Base-by-base conservation (phyloP, 2,113 vertebrate species). In the Chaetops frenatus region DNA sequence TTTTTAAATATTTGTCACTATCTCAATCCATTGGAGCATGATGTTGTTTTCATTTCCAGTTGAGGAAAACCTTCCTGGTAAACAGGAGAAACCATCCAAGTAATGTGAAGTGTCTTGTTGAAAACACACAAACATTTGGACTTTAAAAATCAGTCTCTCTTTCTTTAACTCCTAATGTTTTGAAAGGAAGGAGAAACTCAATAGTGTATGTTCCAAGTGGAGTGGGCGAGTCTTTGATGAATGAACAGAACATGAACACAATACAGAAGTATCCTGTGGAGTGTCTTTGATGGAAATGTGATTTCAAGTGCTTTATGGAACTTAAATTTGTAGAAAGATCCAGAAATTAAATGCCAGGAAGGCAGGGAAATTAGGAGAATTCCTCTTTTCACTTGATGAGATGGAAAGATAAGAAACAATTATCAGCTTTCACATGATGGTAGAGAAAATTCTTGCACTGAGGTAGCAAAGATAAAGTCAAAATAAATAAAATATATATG, bases 121-220 rank as follows among this genome's bases (percentile, higher is more conserved):
- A 82, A 96, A 86, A 86, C 19, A 51, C 16, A 73, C 11, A 85
- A 69, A 79, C 23, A 51, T 53, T 33, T 81, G 45, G 36, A 47
- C 38, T 91, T 90, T 60, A 81, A 93, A 94, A 89, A 69, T 18
- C 25, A 88, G 12, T 27, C 48, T 81, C 10, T 85, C 62, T 79
- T 86, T 81, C 83, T 89, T 88, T 72, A 92, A 62, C 29, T 73
- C 50, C 17, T 69, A 53, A 27, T 81, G 19, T 92, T 94, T 94
- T 88, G 81, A 93, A 94, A 92, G 31, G 58, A 79, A 82, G 7
- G 15, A 86, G 62, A 87, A 94, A 82, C 70, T 94, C 47, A 88
- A 23, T 22, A 90, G 23, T 54, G 15, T 74, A 25, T 50, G 58
- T 58, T 94, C 64, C 65, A 58, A 81, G 61, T 44, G 40, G 60